These are phyloP conservation scores for Andrena praecox DNA, from an alignment of 2,888 invertebrate genomes.

Conservation along the genomic window DNA sequence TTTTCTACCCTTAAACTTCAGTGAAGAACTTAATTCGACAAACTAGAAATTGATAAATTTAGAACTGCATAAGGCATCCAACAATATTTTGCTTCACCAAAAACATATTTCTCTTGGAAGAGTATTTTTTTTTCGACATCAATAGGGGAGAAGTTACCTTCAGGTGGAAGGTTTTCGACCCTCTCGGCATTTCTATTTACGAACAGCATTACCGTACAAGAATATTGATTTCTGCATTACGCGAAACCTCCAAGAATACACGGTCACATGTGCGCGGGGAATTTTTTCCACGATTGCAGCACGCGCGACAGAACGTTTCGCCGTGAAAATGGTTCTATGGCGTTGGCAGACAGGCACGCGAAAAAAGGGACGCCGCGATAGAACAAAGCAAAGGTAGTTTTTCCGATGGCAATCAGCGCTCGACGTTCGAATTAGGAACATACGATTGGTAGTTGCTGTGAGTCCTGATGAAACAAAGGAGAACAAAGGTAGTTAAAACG, in stretches of 20 bases:
- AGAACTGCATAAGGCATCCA: too few relatives aligned
- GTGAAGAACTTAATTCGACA: too few relatives aligned
- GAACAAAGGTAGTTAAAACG: slow-evolving; percentile 18
- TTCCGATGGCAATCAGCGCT: slow-evolving; percentile 41
- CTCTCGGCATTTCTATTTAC: neutral
- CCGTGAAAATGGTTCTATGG: slow-evolving; percentile 16
- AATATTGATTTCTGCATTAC: neutral
- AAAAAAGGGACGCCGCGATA: slow-evolving; percentile 13
- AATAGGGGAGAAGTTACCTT: neutral
- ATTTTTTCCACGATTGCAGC: slow-evolving; percentile 5
- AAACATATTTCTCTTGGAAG: neutral
- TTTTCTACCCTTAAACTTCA: too few relatives aligned
- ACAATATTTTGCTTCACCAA: neutral
- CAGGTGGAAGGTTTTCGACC: neutral
- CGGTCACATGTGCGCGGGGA: neutral
- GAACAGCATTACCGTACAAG: neutral
- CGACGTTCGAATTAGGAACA: slow-evolving; percentile 41
- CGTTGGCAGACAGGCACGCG: slow-evolving; percentile 8
- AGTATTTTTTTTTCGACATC: neutral
- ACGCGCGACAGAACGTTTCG: slow-evolving; percentile 2
- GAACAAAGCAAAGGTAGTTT: slow-evolving; percentile 33
- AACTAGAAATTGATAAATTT: too few relatives aligned
- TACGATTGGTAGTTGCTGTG: slow-evolving; percentile 32
- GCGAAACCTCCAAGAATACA: neutral
- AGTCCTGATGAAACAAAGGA: slow-evolving; percentile 27